A percentile compares a stretch with the other conserved stretches of the same genome.
Evolutionary conservation across 2,797 vertebrate species (phyloP).

Genomic region (Sebastes diploproa): DNA sequence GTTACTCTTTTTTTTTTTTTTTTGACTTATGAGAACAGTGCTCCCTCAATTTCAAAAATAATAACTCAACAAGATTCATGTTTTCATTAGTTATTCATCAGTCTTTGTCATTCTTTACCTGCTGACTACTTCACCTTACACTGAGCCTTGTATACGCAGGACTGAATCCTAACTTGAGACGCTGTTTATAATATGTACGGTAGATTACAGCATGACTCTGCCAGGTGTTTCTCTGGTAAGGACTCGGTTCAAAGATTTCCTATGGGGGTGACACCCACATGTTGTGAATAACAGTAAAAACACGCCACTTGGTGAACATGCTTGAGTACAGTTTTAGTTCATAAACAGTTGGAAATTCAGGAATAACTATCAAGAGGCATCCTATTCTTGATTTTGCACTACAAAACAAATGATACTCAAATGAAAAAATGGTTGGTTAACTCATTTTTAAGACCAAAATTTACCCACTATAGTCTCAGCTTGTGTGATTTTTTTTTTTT

Average conservation of each 20-base stretch:
- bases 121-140: constrained; percentile 62
- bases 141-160: constrained; percentile 60
- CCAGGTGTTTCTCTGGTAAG: constrained; percentile 12
- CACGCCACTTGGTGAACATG: constrained; percentile 36
- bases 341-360: constrained; percentile 41
- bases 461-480: constrained; percentile 22
- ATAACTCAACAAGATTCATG: constrained; percentile 23
- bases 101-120: constrained; percentile 43
- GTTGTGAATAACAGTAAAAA: constrained; percentile 35
- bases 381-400: constrained; percentile 66
- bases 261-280: constrained; percentile 3
- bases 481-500: not conserved
- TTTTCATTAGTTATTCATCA: constrained; percentile 13
- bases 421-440: constrained; percentile 32
- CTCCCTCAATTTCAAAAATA: constrained; percentile 68
- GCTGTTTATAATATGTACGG: constrained; percentile 22
- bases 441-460: constrained; percentile 49
- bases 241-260: constrained; percentile 23
- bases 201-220: constrained; percentile 25
- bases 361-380: constrained; percentile 45
- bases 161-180: constrained; percentile 54
- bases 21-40: constrained; percentile 71
- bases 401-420: constrained; percentile 44
- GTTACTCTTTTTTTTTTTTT: constrained; percentile 18
- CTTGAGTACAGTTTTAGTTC: constrained; percentile 40